Base-by-base conservation (phyloP, 1,140 invertebrate genomes). In the Cotesia glomerata region DNA sequence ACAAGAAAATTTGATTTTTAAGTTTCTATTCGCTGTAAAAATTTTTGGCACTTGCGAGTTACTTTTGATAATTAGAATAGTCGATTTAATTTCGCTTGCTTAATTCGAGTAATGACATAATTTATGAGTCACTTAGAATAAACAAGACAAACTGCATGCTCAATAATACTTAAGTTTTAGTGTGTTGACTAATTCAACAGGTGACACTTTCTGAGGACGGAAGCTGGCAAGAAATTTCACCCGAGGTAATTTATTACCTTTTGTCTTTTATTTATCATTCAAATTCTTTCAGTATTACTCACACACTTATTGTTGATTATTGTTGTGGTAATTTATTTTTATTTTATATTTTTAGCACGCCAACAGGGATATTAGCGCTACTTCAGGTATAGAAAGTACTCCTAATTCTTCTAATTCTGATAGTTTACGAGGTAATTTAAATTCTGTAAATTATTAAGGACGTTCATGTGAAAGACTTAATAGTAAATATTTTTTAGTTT, bases 401-500 rank as follows among this genome's bases (percentile, higher is more conserved):
- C 81, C 84, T 3, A 86, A 85, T 80, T 86, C 86, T 4, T 84
- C 83, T 32, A 86, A 84, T 79, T 86, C 83, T 52, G 86, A 87
- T 80, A 81, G 84, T 78, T 77, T 76, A 11, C 79, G 75, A 72
- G 77, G 77, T 81, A 62, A 75, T 9, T 71, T 65, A 49, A 16
- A 18, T 36, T 14, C 4, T 16, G 36, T 0, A 45, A 52, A 5
- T 58, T 45, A 45, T 36, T 36, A 34, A 7, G 45, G 56, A 45
- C n/a, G 26, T 18, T 69, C 59, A 18, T 39, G 8, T 26, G 11
- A 51, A 16, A 65, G 26, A 26, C 26, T 26, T 26, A 26, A 26
- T 26, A 26, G 26, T n/a, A n/a, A n/a, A n/a, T n/a, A n/a, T n/a
- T n/a, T n/a, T n/a, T n/a, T n/a, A n/a, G n/a, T n/a, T n/a, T n/a